A percentile compares a stretch with the other conserved stretches of the same genome.
Conservation (phyloP, 2,797 vertebrate genomes). For the Microcaecilia unicolor region DNA sequence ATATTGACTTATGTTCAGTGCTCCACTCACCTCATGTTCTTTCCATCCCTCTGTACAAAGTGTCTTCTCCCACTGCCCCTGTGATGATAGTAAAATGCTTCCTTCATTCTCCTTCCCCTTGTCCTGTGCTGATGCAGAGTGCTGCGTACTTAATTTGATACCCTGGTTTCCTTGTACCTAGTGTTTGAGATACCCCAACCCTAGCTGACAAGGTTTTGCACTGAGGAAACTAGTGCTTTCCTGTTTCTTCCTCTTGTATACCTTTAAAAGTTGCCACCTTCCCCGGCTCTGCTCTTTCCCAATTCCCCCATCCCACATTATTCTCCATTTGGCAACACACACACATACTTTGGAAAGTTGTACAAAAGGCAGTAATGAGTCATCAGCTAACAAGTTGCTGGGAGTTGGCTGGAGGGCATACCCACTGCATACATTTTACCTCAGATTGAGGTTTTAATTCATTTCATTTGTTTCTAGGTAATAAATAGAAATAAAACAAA, state of each 20-base stretch:
- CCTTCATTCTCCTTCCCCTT: too few species aligned
- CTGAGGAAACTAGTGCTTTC: too few species aligned
- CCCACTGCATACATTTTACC: too few species aligned
- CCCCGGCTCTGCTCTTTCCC: too few species aligned
- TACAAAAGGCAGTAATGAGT: conserved; percentile 9
- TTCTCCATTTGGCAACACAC: neutral
- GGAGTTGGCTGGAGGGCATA: neutral
- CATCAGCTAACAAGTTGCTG: conserved; percentile 12
- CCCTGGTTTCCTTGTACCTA: too few species aligned
- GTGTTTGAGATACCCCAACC: too few species aligned
- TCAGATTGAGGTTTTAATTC: too few species aligned
- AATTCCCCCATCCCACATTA: too few species aligned
- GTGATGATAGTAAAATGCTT: neutral
- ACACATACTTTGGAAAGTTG: conserved; percentile 2
- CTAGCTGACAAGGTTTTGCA: too few species aligned
- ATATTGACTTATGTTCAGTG: neutral
- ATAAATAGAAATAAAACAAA: too few species aligned
- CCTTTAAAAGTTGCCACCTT: neutral
- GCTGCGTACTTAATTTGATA: neutral
- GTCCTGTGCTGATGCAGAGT: neutral
- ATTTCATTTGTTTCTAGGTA: too few species aligned
- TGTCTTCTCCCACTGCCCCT: neutral
- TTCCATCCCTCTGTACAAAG: neutral
- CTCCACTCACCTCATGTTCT: neutral
- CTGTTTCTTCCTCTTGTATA: fast-evolving